A percentile compares a stretch with the other conserved stretches of the same genome.
phyloP scores from a whole-genome alignment of 1,140 invertebrate species.

The Calosoma granatense region DNA sequence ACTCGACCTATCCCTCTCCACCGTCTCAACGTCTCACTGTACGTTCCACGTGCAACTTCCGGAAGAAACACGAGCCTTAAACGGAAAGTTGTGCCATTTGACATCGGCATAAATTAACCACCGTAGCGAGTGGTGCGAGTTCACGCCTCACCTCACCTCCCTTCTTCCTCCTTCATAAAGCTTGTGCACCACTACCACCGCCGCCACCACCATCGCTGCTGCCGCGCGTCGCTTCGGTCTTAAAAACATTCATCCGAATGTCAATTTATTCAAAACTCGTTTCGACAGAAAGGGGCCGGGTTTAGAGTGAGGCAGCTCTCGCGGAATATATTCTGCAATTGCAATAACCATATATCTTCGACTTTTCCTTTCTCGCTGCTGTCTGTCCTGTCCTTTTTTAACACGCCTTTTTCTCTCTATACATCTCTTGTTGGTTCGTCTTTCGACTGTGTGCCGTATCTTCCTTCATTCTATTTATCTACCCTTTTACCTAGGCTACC shows the following conservation, averaged over 20 bases:
- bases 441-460: not conserved
- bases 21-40: too few relatives aligned
- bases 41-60: too few relatives aligned
- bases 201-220: too few relatives aligned
- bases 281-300: constrained; percentile 21
- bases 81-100: constrained; percentile 2
- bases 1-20: too few relatives aligned
- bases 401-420: not conserved
- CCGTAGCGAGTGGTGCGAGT: not conserved
- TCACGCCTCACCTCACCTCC: too few relatives aligned
- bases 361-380: not conserved
- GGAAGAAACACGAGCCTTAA: constrained; percentile 2
- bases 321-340: constrained; percentile 23
- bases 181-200: too few relatives aligned
- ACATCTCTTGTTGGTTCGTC: not conserved
- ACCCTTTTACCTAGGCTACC: not conserved
- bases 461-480: not conserved
- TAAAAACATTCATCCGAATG: constrained; percentile 20
- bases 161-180: too few relatives aligned
- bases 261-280: constrained; percentile 24
- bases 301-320: not conserved
- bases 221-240: constrained; percentile 3
- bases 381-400: not conserved
- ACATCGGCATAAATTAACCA: constrained; percentile 8
- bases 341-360: constrained; percentile 23